Conservation (phyloP, 2,113 vertebrate genomes). For the Myrmecobius fasciatus region DNA sequence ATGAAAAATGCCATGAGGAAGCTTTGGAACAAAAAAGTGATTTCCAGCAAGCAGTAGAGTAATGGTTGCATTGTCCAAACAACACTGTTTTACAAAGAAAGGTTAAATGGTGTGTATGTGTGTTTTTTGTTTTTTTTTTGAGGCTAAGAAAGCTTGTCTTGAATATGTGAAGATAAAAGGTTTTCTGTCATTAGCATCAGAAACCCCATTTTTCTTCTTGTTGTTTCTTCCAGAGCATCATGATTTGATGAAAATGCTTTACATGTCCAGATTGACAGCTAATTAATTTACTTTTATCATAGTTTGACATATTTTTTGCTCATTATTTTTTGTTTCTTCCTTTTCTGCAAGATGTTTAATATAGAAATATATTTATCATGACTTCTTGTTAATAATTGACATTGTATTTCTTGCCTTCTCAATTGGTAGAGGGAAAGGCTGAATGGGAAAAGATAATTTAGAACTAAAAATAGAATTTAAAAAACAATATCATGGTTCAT, state of each 20-base stretch:
- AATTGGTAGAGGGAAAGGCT: no score
- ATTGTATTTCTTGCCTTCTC: no score
- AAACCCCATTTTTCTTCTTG: background rate
- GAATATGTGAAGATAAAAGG: background rate
- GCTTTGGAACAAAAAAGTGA: slow-evolving; percentile 46
- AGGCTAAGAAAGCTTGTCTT: background rate
- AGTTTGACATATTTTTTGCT: background rate
- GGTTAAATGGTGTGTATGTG: no score
- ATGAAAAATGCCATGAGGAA: slow-evolving; percentile 71
- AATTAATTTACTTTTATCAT: background rate
- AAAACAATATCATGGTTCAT: no score
- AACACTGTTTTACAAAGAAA: background rate
- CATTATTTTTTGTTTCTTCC: background rate
- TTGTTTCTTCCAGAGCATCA: background rate
- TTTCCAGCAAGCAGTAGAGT: background rate
- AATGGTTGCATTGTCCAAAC: background rate
- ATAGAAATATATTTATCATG: no score
- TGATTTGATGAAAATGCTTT: background rate
- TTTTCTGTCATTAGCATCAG: background rate
- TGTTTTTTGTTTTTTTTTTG: background rate
- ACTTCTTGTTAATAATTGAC: no score
- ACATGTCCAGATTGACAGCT: background rate
- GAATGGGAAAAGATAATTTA: no score
- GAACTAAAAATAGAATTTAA: no score
- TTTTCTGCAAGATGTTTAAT: background rate